These are phyloP conservation scores for Aldabrachelys gigantea DNA, from an alignment of 2,113 vertebrate genomes.

Conservation along the genomic window DNA sequence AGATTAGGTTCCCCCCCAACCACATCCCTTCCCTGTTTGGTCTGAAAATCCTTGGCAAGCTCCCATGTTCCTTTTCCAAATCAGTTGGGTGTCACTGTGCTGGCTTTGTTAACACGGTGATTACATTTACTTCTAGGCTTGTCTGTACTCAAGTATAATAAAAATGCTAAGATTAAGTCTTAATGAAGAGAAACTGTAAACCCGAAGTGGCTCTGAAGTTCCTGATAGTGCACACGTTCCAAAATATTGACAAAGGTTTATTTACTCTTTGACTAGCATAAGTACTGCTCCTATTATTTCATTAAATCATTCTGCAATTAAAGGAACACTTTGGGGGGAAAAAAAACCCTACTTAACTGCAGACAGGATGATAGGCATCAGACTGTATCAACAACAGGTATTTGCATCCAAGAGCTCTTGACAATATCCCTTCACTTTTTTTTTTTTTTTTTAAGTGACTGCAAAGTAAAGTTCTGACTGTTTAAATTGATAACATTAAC, in stretches of 20 bases:
- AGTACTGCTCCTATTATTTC: background rate
- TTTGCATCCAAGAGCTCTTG: background rate
- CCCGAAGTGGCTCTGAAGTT: background rate
- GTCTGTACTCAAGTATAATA: background rate
- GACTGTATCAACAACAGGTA: background rate
- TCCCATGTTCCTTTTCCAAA: background rate
- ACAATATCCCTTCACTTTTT: rapidly evolving
- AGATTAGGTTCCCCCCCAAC: background rate
- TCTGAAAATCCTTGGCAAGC: rapidly evolving
- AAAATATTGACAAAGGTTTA: background rate
- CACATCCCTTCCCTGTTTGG: background rate
- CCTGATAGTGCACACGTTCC: background rate
- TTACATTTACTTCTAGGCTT: rapidly evolving
- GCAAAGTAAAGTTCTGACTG: no score
- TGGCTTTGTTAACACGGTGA: rapidly evolving
- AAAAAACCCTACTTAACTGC: rapidly evolving
- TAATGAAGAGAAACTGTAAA: background rate
- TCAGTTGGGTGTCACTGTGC: background rate
- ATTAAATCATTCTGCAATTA: rapidly evolving
- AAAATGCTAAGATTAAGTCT: background rate
- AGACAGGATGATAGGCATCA: no score
- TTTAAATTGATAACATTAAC: rapidly evolving
- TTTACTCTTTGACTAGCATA: background rate
- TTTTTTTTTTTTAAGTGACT: background rate
- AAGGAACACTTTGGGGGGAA: rapidly evolving